phyloP scores from a whole-genome alignment of 2,888 invertebrate species.

The Alviniconcha strummeri region DNA sequence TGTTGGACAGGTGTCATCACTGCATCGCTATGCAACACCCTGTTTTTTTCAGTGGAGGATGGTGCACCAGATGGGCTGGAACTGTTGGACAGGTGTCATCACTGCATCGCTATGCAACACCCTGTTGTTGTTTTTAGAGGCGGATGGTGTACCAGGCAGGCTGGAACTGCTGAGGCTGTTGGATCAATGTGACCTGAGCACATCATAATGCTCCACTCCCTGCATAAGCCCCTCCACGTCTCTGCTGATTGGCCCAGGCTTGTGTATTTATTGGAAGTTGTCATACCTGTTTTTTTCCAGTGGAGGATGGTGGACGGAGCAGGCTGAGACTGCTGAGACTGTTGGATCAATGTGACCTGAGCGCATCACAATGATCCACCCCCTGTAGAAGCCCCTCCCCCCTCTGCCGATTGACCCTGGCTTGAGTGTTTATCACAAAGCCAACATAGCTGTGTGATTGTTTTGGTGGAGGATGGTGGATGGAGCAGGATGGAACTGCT shows the following conservation, averaged over 20 bases:
- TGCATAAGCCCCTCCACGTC: conserved; percentile 66
- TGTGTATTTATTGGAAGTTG: too few relatives aligned
- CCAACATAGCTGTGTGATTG: too few relatives aligned
- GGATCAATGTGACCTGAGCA: conserved; percentile 94
- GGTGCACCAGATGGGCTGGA: conserved; percentile 85
- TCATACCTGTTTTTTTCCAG: too few relatives aligned
- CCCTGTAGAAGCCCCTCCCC: conserved; percentile 76
- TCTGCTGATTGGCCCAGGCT: conserved; percentile 35
- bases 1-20: too few relatives aligned
- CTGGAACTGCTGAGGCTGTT: conserved; percentile 92
- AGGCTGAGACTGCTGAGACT: conserved; percentile 92
- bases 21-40: too few relatives aligned
- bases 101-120: too few relatives aligned
- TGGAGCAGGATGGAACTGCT: conserved; percentile 94
- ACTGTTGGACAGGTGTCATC: conserved; percentile 77
- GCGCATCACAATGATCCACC: conserved; percentile 84
- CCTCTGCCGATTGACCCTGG: conserved; percentile 36
- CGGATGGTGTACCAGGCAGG: conserved; percentile 78
- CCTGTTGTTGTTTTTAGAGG: neutral
- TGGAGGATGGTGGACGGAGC: conserved; percentile 86
- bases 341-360: conserved; percentile 94
- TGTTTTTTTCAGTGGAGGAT: too few relatives aligned
- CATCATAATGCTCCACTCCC: conserved; percentile 85
- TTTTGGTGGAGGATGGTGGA: conserved; percentile 79
- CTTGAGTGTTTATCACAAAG: too few relatives aligned